These are phyloP conservation scores for Hirudinaria manillensis DNA, from an alignment of 2,888 invertebrate species.

Conservation along the genomic window DNA sequence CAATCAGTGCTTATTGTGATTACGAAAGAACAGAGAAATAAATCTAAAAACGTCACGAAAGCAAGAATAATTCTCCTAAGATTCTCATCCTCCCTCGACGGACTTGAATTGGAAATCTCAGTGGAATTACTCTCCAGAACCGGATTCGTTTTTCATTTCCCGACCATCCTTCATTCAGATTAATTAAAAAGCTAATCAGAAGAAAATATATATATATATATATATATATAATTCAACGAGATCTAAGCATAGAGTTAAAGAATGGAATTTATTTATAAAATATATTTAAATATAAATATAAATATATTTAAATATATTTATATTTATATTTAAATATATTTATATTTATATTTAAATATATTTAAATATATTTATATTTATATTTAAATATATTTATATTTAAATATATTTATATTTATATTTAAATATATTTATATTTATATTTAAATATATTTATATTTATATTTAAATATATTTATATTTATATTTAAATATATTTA, in stretches of 20 bases:
- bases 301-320: background rate
- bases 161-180: too few relatives aligned
- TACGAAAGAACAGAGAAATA: too few relatives aligned
- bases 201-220: background rate
- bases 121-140: too few relatives aligned
- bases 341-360: background rate
- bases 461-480: constrained; percentile 22
- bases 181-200: background rate
- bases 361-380: background rate
- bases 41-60: too few relatives aligned
- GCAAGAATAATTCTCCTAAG: too few relatives aligned
- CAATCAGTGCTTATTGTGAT: too few relatives aligned
- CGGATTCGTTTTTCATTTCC: too few relatives aligned
- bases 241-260: background rate
- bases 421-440: constrained; percentile 34
- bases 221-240: background rate
- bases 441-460: constrained; percentile 33
- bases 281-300: background rate
- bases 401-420: constrained; percentile 30
- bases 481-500: too few relatives aligned
- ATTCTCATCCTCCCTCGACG: too few relatives aligned
- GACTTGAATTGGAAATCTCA: too few relatives aligned
- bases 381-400: constrained; percentile 1
- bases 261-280: background rate
- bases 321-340: background rate